These are phyloP conservation scores for Neuroterus valhalla DNA, from an alignment of 1,140 invertebrate species.

Conservation along the genomic window DNA sequence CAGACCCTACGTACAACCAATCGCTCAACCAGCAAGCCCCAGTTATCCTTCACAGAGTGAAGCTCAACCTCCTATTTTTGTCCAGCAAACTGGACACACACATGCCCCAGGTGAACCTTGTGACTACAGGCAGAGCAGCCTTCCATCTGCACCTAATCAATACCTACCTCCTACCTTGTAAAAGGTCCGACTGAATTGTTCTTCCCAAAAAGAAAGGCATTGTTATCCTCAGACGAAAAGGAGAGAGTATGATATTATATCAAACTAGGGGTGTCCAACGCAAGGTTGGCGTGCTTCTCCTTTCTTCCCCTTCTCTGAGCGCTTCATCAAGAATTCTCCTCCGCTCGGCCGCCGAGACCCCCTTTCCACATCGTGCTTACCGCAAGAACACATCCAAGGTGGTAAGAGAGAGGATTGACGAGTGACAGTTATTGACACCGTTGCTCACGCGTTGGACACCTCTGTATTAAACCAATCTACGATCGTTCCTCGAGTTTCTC, in stretches of 20 bases:
- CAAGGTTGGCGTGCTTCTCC: no score
- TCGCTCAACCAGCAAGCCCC: background rate
- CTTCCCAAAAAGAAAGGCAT: constrained; percentile 11
- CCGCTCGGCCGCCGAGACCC: no score
- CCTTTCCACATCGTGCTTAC: no score
- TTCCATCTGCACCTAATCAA: constrained; percentile 60
- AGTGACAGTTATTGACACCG: no score
- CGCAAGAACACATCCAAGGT: no score
- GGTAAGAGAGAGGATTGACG: no score
- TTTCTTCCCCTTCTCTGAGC: no score
- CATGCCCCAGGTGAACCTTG: constrained; percentile 47
- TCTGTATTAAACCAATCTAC: no score
- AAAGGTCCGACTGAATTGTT: constrained; percentile 54
- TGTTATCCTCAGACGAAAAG: constrained; percentile 32
- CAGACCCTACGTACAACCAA: background rate
- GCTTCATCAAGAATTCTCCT: no score
- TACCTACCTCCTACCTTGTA: constrained; percentile 68
- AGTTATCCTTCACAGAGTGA: background rate
- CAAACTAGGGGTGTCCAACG: no score
- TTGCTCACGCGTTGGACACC: no score
- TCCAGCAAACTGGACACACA: constrained; percentile 35
- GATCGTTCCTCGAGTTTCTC: no score
- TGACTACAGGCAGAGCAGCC: constrained; percentile 65
- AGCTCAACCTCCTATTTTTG: background rate
- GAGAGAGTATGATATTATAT: background rate